Percentiles rank a stretch among this genome's conserved stretches.
Evolutionary conservation across 2,113 vertebrate genomes (phyloP).

Genomic region (Sylvicapra grimmia): DNA sequence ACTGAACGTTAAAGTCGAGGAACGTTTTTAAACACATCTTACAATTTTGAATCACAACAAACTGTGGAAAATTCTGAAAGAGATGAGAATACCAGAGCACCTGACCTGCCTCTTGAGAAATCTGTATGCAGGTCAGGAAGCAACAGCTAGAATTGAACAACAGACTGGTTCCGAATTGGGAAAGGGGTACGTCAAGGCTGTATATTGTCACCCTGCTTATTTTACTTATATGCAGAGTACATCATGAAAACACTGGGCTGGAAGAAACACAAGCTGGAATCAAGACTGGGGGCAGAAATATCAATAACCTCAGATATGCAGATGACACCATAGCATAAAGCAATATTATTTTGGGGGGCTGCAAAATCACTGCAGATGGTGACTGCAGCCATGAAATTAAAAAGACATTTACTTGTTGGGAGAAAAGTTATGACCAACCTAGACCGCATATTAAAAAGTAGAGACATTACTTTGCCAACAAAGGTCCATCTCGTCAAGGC

Average conservation of each 20-base stretch:
- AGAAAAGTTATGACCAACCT: background rate
- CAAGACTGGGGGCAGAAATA: background rate
- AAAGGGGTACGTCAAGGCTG: rapidly evolving
- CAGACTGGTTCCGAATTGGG: background rate
- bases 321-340: background rate
- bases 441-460: background rate
- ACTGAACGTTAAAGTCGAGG: background rate
- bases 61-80: background rate
- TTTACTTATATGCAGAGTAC: background rate
- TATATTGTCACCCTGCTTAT: background rate
- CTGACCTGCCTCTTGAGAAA: background rate
- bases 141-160: background rate
- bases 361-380: too few species aligned
- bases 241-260: background rate
- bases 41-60: background rate
- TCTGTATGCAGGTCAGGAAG: background rate
- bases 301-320: background rate
- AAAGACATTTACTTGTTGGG: background rate
- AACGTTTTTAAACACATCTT: background rate
- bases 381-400: background rate
- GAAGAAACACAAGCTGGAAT: background rate
- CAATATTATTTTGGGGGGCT: background rate
- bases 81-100: background rate
- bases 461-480: background rate
- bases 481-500: background rate